Evolutionary conservation across 1,140 invertebrate genomes (phyloP).

Genomic region (Drosophila nasuta): DNA sequence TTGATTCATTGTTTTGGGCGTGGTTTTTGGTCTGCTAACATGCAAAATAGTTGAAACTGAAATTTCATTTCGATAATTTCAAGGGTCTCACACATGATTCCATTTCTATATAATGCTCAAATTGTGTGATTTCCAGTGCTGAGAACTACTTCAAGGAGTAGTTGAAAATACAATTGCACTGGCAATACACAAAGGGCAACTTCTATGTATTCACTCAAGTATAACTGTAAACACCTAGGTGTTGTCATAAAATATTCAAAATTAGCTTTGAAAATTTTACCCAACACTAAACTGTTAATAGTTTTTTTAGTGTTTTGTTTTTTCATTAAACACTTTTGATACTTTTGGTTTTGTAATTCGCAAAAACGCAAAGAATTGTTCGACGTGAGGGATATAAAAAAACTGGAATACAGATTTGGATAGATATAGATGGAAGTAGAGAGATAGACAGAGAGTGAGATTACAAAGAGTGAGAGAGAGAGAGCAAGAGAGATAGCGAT

Average conservation of each 20-base stretch:
- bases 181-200: conserved; percentile 20
- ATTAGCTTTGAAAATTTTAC: conserved; percentile 63
- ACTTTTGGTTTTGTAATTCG: conserved; percentile 84
- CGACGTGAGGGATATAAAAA: conserved; percentile 60
- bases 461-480: conserved; percentile 14
- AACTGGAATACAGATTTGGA: conserved; percentile 54
- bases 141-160: conserved; percentile 14
- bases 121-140: conserved; percentile 32
- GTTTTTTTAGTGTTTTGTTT: conserved; percentile 25
- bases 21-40: conserved; percentile 76
- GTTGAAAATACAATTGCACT: conserved; percentile 1
- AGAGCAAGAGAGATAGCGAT: conserved; percentile 19
- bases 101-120: conserved; percentile 30
- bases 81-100: conserved; percentile 76
- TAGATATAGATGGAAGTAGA: conserved; percentile 45
- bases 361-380: conserved; percentile 85
- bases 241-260: conserved; percentile 73
- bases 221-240: conserved; percentile 34
- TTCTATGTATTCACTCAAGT: not conserved
- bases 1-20: conserved; percentile 62
- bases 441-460: conserved; percentile 20
- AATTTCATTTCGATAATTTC: conserved; percentile 60
- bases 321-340: conserved; percentile 29
- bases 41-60: conserved; percentile 84
- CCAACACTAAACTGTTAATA: conserved; percentile 49